A percentile compares a stretch with the other conserved stretches of the same genome.
Conservation (phyloP, 2,113 vertebrate genomes). For the Phodopus roborovskii region DNA sequence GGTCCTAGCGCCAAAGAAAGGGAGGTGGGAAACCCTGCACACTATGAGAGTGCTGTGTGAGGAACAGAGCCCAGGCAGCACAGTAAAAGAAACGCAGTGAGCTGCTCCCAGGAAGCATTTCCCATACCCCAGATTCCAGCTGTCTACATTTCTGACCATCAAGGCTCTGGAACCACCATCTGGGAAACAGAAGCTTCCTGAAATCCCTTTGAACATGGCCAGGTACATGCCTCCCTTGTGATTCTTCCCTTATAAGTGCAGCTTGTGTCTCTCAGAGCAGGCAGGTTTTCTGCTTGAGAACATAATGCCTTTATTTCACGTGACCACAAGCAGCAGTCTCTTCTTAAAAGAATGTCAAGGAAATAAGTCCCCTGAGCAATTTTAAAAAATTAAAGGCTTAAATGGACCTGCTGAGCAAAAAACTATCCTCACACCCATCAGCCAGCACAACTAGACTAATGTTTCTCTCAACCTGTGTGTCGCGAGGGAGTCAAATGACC, state of each 20-base stretch:
- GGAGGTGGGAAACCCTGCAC: not conserved
- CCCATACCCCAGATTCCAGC: not conserved
- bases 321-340: constrained; percentile 38
- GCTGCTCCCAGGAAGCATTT: not conserved
- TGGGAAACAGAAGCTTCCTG: not conserved
- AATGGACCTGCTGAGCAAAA: constrained; percentile 42
- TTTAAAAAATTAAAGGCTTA: constrained; percentile 75
- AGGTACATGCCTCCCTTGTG: not conserved
- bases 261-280: not conserved
- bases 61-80: too few species aligned
- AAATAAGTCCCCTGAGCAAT: constrained; percentile 63
- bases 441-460: not conserved
- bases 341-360: constrained; percentile 66
- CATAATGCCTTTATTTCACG: constrained; percentile 48
- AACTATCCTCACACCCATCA: not conserved
- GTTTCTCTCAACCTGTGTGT: not conserved
- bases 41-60: too few species aligned
- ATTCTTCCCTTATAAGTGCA: constrained; percentile 35
- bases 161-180: not conserved
- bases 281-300: constrained; percentile 57
- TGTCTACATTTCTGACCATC: not conserved
- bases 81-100: not conserved
- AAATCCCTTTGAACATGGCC: not conserved
- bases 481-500: too few species aligned
- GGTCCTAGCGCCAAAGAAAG: not conserved